Conservation (phyloP, 2,113 vertebrate genomes). For the Notechis scutatus region DNA sequence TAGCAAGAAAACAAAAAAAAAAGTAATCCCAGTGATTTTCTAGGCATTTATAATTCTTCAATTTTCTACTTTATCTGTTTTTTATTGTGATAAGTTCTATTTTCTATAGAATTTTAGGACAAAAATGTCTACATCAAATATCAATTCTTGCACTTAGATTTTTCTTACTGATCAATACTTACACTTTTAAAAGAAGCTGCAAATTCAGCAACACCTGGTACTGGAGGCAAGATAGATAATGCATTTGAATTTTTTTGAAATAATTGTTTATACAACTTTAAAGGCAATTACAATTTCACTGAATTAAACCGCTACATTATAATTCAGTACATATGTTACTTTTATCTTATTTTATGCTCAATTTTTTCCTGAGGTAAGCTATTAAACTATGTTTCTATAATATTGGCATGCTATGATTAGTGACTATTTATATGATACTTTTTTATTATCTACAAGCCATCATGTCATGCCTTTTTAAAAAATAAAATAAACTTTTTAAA, state of each 20-base stretch:
- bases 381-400: background rate
- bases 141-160: conserved; percentile 78
- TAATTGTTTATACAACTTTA: background rate
- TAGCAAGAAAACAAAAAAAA: background rate
- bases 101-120: background rate
- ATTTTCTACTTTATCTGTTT: background rate
- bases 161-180: conserved; percentile 74
- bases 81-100: background rate
- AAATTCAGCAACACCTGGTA: conserved; percentile 97
- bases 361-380: background rate
- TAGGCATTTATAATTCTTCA: background rate
- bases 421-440: background rate
- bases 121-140: background rate
- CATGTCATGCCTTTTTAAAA: background rate
- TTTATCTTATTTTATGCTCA: background rate
- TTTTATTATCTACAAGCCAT: background rate
- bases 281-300: background rate
- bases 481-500: background rate
- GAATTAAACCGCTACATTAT: background rate
- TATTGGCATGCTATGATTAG: background rate
- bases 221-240: conserved; percentile 64
- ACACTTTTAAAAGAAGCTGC: conserved; percentile 98
- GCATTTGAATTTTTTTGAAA: background rate
- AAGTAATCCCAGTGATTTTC: background rate
- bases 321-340: background rate